These are phyloP conservation scores for Trachymyrmex septentrionalis DNA, from an alignment of 1,140 invertebrate species.

Conservation along the genomic window DNA sequence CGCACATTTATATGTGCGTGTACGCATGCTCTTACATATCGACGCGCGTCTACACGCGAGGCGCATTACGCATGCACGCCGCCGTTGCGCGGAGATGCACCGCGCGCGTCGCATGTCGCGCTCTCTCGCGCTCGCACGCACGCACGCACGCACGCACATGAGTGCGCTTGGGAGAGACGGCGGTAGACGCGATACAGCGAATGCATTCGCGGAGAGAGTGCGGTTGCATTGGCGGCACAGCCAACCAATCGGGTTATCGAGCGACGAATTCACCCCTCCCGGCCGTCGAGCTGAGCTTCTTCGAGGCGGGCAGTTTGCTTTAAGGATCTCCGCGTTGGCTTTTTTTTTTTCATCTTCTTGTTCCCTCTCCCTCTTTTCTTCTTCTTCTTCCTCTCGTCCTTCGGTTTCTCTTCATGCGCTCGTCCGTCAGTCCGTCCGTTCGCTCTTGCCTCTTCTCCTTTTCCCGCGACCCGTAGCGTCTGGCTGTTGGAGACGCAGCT, in stretches of 20 bases:
- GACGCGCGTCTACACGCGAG: constrained; percentile 12
- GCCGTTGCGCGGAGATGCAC: constrained; percentile 56
- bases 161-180: constrained; percentile 51
- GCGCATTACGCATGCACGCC: constrained; percentile 79
- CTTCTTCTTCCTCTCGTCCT: constrained; percentile 67
- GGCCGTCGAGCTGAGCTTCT: constrained; percentile 64
- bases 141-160: constrained; percentile 46
- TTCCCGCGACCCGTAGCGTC: constrained; percentile 45
- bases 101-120: background rate
- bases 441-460: constrained; percentile 24
- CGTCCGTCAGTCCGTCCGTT: background rate
- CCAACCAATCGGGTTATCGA: constrained; percentile 82
- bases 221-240: constrained; percentile 80
- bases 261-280: constrained; percentile 82
- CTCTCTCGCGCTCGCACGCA: constrained; percentile 14
- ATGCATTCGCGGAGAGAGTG: constrained; percentile 70
- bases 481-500: constrained; percentile 36
- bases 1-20: background rate
- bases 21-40: constrained; percentile 10
- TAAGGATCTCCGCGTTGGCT: constrained; percentile 78
- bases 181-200: constrained; percentile 52
- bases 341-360: constrained; percentile 40
- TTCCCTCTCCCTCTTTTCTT: constrained; percentile 62
- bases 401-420: constrained; percentile 53
- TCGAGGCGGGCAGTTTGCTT: constrained; percentile 82